Evolutionary conservation across 2,797 vertebrate genomes (phyloP).

Genomic region (Denticeps clupeoides): DNA sequence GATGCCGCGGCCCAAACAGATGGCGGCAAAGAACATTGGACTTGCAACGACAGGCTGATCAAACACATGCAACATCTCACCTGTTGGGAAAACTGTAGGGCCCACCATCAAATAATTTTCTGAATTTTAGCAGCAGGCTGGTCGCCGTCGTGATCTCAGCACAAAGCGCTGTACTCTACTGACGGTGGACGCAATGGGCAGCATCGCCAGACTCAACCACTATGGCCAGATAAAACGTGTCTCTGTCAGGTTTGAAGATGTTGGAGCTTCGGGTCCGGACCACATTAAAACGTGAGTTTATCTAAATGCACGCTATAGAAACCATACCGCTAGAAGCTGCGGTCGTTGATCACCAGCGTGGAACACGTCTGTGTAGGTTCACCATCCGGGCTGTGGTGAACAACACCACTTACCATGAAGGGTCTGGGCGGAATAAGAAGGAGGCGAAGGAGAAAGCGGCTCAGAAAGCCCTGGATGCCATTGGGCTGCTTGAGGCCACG

Average conservation of each 20-base stretch:
- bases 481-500: slow-evolving; percentile 10
- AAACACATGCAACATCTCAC: too few relatives aligned
- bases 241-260: slow-evolving; percentile 29
- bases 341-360: too few relatives aligned
- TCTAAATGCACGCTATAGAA: too few relatives aligned
- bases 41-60: too few relatives aligned
- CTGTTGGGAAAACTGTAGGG: too few relatives aligned
- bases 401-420: slow-evolving; percentile 36
- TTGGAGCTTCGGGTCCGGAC: slow-evolving; percentile 35
- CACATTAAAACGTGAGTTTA: slow-evolving; percentile 53
- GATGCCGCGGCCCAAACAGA: too few relatives aligned
- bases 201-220: slow-evolving; percentile 36
- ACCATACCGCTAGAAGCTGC: too few relatives aligned
- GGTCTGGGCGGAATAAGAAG: slow-evolving; percentile 50
- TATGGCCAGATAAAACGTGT: slow-evolving; percentile 9
- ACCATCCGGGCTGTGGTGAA: slow-evolving; percentile 35
- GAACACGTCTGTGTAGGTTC: slow-evolving; percentile 40
- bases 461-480: slow-evolving; percentile 31
- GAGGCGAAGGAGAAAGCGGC: slow-evolving; percentile 58
- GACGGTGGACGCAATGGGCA: slow-evolving; percentile 21
- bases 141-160: background rate
- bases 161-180: background rate
- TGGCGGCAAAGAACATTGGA: too few relatives aligned
- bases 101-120: too few relatives aligned
- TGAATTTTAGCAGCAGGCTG: too few relatives aligned